Evolutionary conservation across 2,888 invertebrate species (phyloP), one percentile per base, ranked within the genome.

Genomic region (Torymus texanus): DNA sequence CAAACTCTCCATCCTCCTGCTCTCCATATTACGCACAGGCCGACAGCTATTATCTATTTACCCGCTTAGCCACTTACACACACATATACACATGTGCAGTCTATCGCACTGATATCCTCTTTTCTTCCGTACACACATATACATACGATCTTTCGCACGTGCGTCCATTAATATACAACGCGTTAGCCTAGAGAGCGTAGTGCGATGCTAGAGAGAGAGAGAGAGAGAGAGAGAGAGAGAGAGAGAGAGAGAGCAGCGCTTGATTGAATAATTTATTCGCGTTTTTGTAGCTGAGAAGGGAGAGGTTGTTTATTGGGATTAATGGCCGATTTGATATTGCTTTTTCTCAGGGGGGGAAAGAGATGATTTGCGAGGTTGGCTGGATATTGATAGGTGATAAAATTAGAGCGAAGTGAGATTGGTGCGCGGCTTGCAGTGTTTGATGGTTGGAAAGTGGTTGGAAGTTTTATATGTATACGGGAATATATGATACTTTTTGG

Each of bases 91-190:
- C 65, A 75, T 59, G 55, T 29, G 16, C 75, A 56, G 62, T 68
- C 75, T 68, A 75, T 75, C 75, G 4, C 2, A 4, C 29, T 62
- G 55, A 75, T 66, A 75, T 75, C 75, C 75, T 67, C 75, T 66
- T 75, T 67, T 75, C 75, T 51, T 66, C 65, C 24, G 1, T 21
- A 21, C 21, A 21, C 21, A 21, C 2, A 21, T 21, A 21, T 21
- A 14, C 16, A n/a, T 58, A 18, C 21, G 18, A 21, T 53, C 24
- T 51, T 71, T 71, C 59, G 61, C 61, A n/a, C 51, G 11, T 2
- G 11, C 18, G 66, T 13, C 41, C 16, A 58, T 58, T 16, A n/a
- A n/a, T n/a, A n/a, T n/a, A 53, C 29, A 5, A 8, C 41, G 41
- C 41, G 41, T 41, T 41, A 41, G 41, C 41, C 41, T 41, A 41